A percentile compares a stretch with the other conserved stretches of the same genome.
phyloP scores from a whole-genome alignment of 2,797 vertebrate species.

The Falco concolor region DNA sequence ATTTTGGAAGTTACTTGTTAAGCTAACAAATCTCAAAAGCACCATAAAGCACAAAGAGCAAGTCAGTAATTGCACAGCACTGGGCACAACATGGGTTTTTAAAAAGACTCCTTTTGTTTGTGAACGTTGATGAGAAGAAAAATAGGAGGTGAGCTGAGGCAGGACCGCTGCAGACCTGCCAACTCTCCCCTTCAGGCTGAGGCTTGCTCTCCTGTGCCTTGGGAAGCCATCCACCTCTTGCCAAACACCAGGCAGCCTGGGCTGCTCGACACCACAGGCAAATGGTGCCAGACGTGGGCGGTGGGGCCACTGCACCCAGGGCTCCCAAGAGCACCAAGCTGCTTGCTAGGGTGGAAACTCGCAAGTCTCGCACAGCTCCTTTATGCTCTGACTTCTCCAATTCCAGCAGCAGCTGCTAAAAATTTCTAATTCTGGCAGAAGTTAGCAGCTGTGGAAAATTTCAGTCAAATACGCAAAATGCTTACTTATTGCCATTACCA shows the following conservation, averaged over 20 bases:
- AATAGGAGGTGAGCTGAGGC: background rate
- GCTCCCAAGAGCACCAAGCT: background rate
- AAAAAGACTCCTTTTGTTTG: conserved; percentile 1
- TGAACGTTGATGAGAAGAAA: background rate
- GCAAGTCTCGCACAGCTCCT: background rate
- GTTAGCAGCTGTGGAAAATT: background rate
- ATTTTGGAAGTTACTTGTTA: conserved; percentile 35
- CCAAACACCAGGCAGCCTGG: rapidly evolving
- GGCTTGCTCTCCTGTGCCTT: background rate
- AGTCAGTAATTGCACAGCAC: background rate
- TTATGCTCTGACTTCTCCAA: background rate
- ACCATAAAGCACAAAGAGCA: background rate
- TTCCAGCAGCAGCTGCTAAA: background rate
- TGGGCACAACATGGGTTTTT: background rate
- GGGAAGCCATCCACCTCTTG: background rate
- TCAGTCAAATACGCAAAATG: background rate
- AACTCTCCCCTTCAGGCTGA: background rate
- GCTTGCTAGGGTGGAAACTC: background rate
- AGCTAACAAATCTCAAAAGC: conserved; percentile 36
- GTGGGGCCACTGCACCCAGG: rapidly evolving
- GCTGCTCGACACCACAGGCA: background rate
- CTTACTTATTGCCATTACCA: background rate
- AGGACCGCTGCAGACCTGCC: background rate
- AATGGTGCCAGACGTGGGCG: rapidly evolving
- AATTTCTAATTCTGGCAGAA: background rate